phyloP scores from a whole-genome alignment of 1,140 invertebrate species.

The Ectropis grisescens region DNA sequence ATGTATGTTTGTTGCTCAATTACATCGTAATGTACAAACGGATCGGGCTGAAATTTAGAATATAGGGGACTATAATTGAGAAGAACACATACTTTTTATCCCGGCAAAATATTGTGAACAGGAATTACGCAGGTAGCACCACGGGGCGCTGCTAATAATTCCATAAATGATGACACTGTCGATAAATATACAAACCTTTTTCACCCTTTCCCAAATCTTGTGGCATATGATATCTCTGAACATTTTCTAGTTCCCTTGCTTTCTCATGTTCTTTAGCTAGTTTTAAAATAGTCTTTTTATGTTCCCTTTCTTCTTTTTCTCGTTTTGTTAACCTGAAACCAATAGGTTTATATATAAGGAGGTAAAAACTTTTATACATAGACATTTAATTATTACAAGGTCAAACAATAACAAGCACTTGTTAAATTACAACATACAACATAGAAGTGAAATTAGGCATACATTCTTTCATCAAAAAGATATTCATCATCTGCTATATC shows the following conservation, averaged over 20 bases:
- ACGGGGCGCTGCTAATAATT: too few species aligned
- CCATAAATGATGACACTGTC: too few species aligned
- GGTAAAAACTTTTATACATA: background rate
- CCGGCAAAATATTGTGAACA: too few species aligned
- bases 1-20: too few species aligned
- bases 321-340: constrained; percentile 84
- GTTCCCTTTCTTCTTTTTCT: constrained; percentile 87
- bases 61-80: too few species aligned
- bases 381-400: too few species aligned
- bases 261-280: constrained; percentile 96
- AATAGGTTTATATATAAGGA: background rate
- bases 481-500: constrained; percentile 98
- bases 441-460: too few species aligned
- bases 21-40: too few species aligned
- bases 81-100: too few species aligned
- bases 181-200: constrained; percentile 68
- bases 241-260: constrained; percentile 91
- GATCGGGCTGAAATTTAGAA: too few species aligned
- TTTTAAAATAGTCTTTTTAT: constrained; percentile 92
- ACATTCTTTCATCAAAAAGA: constrained; percentile 91
- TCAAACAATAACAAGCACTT: background rate
- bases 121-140: too few species aligned
- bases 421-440: too few species aligned
- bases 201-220: constrained; percentile 80
- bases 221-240: constrained; percentile 95